Base-by-base conservation (phyloP, 2,797 vertebrate species). In the Sebastes umbrosus region DNA sequence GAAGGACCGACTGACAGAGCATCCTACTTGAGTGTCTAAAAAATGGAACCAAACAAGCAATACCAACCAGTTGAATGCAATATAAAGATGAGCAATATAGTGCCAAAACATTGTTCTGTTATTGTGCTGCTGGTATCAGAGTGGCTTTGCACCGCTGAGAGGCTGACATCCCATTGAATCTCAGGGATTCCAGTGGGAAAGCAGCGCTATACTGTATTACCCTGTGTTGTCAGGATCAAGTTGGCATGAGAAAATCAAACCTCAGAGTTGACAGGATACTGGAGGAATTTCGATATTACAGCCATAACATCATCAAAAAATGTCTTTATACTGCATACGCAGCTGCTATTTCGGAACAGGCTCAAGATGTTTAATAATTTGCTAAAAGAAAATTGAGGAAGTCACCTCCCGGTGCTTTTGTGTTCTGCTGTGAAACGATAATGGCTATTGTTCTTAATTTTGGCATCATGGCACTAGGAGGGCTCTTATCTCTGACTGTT, bases 401-500 rank as follows among this genome's bases (percentile, higher is more conserved):
- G 27, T 78, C 31, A 39, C 14, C 9, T 64, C 77, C 8, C 27
- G n/a, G 43, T 58, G 76, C 25, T 31, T 60, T 43, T 68, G 32
- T 74, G 25, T 69, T 57, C 52, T 75, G 69, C 67, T 74, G 18
- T 64, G 52, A 82, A 76, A 83, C 3, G 5, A 82, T 80, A 77
- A 82, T 68, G 31, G 39, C 67, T 71, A 77, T 79, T 83, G 80
- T 88, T 87, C 22, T 69, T 82, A 32, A 70, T 74, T 77, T 80
- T 84, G 82, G 76, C 83, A 79, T 79, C 43, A 43, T 36, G 50
- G 4, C 43, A 57, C 68, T 64, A 39, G 59, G 76, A 57, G 55
- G 57, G 20, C 65, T 73, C 69, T 89, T 84, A 78, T 85, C 64
- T 77, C 54, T 69, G 46, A 76, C 39, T 72, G 84, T 62, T 88